Percentiles rank a stretch among this genome's conserved stretches.
These are phyloP conservation scores for Enteromius afrohamiltoni DNA, from an alignment of 2,797 vertebrate genomes.

Conservation along the genomic window DNA sequence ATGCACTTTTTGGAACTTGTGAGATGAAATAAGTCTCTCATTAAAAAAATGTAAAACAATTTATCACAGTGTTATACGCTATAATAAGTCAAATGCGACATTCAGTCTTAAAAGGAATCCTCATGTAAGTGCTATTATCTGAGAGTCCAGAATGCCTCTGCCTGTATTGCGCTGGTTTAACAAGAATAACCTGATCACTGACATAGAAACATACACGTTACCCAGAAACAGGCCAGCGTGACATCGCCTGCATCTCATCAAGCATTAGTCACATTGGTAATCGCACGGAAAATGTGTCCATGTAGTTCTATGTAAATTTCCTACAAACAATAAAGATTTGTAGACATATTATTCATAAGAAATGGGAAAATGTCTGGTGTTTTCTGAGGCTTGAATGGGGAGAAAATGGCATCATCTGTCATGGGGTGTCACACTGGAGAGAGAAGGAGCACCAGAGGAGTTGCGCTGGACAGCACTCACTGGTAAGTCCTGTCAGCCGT, in stretches of 20 bases:
- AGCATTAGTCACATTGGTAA: constrained; percentile 57
- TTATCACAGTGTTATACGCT: not conserved
- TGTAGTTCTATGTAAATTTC: constrained; percentile 60
- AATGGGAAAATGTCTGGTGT: constrained; percentile 27
- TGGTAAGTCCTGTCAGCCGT: constrained; percentile 78
- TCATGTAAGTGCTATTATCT: not conserved
- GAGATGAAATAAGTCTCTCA: not conserved
- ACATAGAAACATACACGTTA: constrained; percentile 46
- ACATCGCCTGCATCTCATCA: constrained; percentile 52
- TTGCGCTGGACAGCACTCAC: constrained; percentile 62
- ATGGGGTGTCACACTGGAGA: constrained; percentile 59
- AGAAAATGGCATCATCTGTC: constrained; percentile 56
- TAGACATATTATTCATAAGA: constrained; percentile 52
- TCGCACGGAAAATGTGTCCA: constrained; percentile 55
- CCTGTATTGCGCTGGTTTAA: constrained; percentile 33
- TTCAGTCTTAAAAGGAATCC: not conserved
- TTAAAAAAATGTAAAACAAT: not conserved
- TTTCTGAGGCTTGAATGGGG: constrained; percentile 48
- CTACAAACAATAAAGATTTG: constrained; percentile 50
- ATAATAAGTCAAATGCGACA: no score
- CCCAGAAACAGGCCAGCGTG: constrained; percentile 46
- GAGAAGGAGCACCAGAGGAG: constrained; percentile 54
- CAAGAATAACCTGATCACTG: constrained; percentile 44
- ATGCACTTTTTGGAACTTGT: not conserved
- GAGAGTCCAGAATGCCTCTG: constrained; percentile 10